Evolutionary conservation across 2,888 invertebrate species (phyloP).

Genomic region (Aphodius sticticus): DNA sequence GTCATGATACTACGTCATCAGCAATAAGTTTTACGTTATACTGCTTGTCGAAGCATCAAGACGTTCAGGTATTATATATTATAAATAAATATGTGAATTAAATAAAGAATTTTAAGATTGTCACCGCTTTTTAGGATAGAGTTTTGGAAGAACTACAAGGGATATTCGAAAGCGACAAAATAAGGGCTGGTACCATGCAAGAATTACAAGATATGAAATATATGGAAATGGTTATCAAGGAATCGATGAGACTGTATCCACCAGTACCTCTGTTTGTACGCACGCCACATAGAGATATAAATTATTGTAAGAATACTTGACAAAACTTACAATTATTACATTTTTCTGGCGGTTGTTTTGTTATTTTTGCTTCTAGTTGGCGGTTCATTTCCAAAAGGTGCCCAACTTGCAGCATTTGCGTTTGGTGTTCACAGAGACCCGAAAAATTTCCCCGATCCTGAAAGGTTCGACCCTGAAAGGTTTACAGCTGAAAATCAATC

Average conservation of each 20-base stretch:
- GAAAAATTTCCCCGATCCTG: constrained; percentile 58
- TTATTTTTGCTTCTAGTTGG: constrained; percentile 26
- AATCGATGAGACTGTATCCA: constrained; percentile 63
- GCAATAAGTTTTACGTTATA: constrained; percentile 60
- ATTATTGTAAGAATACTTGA: constrained; percentile 38
- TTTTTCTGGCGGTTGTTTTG: not conserved
- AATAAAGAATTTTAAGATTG: constrained; percentile 18
- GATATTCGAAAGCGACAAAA: constrained; percentile 50
- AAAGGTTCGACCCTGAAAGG: constrained; percentile 54
- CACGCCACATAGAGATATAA: constrained; percentile 39
- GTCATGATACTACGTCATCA: constrained; percentile 62
- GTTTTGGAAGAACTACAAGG: constrained; percentile 54
- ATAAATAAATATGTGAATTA: not conserved
- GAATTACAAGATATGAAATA: constrained; percentile 64
- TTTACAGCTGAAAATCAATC: constrained; percentile 50
- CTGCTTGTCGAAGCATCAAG: constrained; percentile 57
- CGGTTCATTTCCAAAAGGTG: constrained; percentile 35
- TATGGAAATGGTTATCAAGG: constrained; percentile 64
- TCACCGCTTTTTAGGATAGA: constrained; percentile 49
- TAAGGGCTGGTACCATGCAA: constrained; percentile 43
- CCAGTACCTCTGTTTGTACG: constrained; percentile 61
- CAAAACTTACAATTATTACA: not conserved
- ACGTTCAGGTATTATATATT: constrained; percentile 55
- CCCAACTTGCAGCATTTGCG: constrained; percentile 25
- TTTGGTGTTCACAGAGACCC: constrained; percentile 57